phyloP scores from a whole-genome alignment of 2,888 invertebrate genomes.

The Noctua janthe region DNA sequence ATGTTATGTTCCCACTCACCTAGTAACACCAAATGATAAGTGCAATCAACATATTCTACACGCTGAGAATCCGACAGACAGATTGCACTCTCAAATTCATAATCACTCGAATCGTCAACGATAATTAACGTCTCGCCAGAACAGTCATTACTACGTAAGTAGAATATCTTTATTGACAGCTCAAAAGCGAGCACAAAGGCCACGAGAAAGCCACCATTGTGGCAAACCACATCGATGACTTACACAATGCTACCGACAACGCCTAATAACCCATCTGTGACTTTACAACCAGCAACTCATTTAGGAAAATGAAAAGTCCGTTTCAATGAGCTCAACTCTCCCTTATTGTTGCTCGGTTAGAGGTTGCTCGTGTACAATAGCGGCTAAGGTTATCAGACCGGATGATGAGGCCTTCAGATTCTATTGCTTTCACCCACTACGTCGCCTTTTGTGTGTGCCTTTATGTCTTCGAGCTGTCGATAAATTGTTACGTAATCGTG shows the following conservation, averaged over 20 bases:
- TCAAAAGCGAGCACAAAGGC: slow-evolving; percentile 79
- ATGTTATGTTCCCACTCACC: slow-evolving; percentile 51
- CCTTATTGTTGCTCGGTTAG: slow-evolving; percentile 81
- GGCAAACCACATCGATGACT: slow-evolving; percentile 77
- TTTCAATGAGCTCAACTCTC: slow-evolving; percentile 82
- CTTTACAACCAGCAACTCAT: slow-evolving; percentile 84
- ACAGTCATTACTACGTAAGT: slow-evolving; percentile 77
- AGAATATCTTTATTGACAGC: slow-evolving; percentile 86
- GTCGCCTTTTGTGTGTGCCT: slow-evolving; percentile 79
- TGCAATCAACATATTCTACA: slow-evolving; percentile 55
- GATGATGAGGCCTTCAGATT: slow-evolving; percentile 86
- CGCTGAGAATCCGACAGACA: slow-evolving; percentile 62
- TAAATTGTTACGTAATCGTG: slow-evolving; percentile 76
- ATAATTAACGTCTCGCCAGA: slow-evolving; percentile 79
- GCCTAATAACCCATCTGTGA: slow-evolving; percentile 83
- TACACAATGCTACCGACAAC: slow-evolving; percentile 82
- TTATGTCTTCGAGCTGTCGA: slow-evolving; percentile 69
- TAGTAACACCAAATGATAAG: slow-evolving; percentile 60
- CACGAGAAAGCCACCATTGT: slow-evolving; percentile 84
- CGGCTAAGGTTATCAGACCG: slow-evolving; percentile 88
- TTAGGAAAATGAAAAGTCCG: slow-evolving; percentile 87
- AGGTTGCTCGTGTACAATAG: slow-evolving; percentile 83
- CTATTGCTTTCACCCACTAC: slow-evolving; percentile 88
- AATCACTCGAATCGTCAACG: slow-evolving; percentile 72
- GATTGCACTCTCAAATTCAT: slow-evolving; percentile 70